phyloP scores from a whole-genome alignment of 2,888 invertebrate genomes.

The Coleophora flavipennella region DNA sequence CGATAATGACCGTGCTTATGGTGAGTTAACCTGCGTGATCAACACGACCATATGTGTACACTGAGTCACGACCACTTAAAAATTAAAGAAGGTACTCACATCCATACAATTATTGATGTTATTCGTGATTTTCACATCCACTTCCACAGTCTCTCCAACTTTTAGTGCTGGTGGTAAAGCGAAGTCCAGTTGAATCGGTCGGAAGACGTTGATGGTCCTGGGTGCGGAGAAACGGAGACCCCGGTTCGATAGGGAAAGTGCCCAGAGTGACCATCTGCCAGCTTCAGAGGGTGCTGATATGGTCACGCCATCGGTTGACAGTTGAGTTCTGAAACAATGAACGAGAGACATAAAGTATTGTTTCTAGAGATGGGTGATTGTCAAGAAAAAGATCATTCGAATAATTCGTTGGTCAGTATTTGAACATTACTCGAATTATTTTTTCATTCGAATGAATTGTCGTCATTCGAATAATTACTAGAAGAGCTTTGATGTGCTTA shows the following conservation, averaged over 20 bases:
- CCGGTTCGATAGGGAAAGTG: constrained; percentile 68
- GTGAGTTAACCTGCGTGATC: too few relatives aligned
- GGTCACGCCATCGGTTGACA: constrained; percentile 72
- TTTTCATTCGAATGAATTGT: too few relatives aligned
- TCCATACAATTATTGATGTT: constrained; percentile 80
- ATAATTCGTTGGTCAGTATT: too few relatives aligned
- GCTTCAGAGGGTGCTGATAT: constrained; percentile 75
- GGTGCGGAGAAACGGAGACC: constrained; percentile 72
- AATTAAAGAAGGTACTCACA: constrained; percentile 54
- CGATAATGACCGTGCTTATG: too few relatives aligned
- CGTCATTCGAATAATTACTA: too few relatives aligned
- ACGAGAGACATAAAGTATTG: too few relatives aligned
- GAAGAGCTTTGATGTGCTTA: too few relatives aligned
- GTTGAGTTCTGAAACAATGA: constrained; percentile 53
- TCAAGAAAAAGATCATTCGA: too few relatives aligned
- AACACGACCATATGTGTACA: too few relatives aligned
- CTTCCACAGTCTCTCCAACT: constrained; percentile 76
- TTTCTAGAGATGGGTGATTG: too few relatives aligned
- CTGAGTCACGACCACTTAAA: too few relatives aligned
- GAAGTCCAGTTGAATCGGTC: constrained; percentile 76
- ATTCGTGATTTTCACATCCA: constrained; percentile 79
- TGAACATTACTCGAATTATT: too few relatives aligned
- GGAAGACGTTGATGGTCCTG: constrained; percentile 73
- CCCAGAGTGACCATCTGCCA: constrained; percentile 78
- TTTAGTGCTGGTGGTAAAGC: constrained; percentile 72